Conservation (phyloP, 2,888 invertebrate genomes). For the Heliconius aoede region DNA sequence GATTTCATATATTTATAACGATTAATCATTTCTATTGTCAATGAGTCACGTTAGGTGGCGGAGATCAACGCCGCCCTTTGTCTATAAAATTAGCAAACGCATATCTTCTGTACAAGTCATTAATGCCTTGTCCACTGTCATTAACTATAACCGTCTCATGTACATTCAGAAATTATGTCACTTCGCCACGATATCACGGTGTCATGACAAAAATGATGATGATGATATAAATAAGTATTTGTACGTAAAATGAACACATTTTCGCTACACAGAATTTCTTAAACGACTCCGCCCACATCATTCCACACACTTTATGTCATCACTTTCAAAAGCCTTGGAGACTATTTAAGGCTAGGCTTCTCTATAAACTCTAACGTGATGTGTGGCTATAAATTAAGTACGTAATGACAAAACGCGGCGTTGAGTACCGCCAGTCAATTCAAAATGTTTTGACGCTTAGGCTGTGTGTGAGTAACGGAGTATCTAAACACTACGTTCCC, state of each 20-base stretch:
- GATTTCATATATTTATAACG: not conserved
- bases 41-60: not conserved
- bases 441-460: not conserved
- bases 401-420: not conserved
- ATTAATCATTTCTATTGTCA: slow-evolving; percentile 1
- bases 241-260: not conserved
- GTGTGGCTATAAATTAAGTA: not conserved
- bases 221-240: not conserved
- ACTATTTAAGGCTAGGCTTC: slow-evolving; percentile 20
- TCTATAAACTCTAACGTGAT: not conserved
- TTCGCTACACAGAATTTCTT: slow-evolving; percentile 16
- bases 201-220: not conserved
- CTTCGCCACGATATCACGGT: not conserved
- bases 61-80: not conserved
- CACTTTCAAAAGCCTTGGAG: slow-evolving; percentile 40
- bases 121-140: too few relatives aligned
- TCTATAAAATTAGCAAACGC: too few relatives aligned
- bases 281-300: slow-evolving; percentile 31
- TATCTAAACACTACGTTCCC: too few relatives aligned
- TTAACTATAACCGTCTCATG: too few relatives aligned
- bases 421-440: not conserved
- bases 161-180: not conserved
- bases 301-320: slow-evolving; percentile 33
- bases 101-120: too few relatives aligned
- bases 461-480: too few relatives aligned